A percentile compares a stretch with the other conserved stretches of the same genome.
phyloP scores from a whole-genome alignment of 2,888 invertebrate genomes.

The Amiota mariae region DNA sequence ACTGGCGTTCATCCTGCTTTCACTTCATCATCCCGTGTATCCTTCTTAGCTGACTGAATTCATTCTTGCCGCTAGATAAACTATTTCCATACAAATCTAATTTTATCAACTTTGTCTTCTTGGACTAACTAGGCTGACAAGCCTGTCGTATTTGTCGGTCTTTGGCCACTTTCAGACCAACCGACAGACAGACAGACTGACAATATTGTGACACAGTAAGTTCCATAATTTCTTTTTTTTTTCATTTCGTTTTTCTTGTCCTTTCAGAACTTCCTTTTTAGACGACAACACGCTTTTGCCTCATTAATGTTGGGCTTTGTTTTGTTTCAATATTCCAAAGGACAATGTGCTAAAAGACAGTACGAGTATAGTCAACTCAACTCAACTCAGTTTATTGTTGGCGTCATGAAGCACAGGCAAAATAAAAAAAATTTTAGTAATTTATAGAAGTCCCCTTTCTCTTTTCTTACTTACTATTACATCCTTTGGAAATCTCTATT shows the following conservation, averaged over 20 bases:
- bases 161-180: background rate
- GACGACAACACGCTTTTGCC: constrained; percentile 52
- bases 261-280: background rate
- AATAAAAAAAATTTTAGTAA: constrained; percentile 46
- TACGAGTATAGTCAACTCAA: background rate
- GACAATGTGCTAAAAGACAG: constrained; percentile 2
- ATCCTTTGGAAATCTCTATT: background rate
- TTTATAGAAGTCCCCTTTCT: constrained; percentile 56
- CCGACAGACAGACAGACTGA: constrained; percentile 8
- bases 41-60: background rate
- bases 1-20: constrained; percentile 4
- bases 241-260: constrained; percentile 47
- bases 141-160: background rate
- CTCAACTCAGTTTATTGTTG: too few relatives aligned
- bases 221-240: constrained; percentile 59
- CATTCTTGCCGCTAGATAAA: constrained; percentile 43
- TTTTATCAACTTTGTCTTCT: constrained; percentile 65
- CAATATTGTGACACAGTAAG: constrained; percentile 64
- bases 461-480: background rate
- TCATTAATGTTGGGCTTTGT: constrained; percentile 68
- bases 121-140: constrained; percentile 50
- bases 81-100: constrained; percentile 68
- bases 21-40: background rate
- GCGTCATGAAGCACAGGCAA: background rate
- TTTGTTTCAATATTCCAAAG: constrained; percentile 41